Percentiles rank a stretch among this genome's conserved stretches.
These are phyloP conservation scores for Dorcus hopei DNA, from an alignment of 2,888 invertebrate species.

Conservation along the genomic window DNA sequence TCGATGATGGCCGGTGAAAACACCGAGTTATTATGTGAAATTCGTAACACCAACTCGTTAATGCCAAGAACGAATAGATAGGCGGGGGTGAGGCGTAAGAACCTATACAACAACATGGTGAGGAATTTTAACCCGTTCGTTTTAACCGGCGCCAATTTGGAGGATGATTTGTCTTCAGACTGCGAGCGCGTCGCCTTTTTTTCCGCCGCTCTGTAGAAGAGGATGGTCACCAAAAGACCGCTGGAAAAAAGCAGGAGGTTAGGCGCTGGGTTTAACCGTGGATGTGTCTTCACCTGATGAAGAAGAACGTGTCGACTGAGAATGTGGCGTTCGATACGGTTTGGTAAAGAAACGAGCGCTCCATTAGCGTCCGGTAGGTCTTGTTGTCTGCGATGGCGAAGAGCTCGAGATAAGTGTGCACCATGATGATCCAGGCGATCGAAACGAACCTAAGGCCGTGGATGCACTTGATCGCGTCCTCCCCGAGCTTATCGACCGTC, in stretches of 20 bases:
- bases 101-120: conserved; percentile 60
- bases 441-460: conserved; percentile 78
- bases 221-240: conserved; percentile 68
- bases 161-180: conserved; percentile 46
- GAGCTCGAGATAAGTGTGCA: conserved; percentile 78
- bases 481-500: conserved; percentile 62
- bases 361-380: conserved; percentile 67
- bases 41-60: conserved; percentile 68
- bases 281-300: conserved; percentile 62
- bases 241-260: conserved; percentile 48
- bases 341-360: conserved; percentile 75
- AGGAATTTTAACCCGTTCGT: conserved; percentile 49
- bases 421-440: conserved; percentile 79
- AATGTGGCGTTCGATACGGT: conserved; percentile 82
- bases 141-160: conserved; percentile 29
- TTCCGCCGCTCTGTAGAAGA: conserved; percentile 64
- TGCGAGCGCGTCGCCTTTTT: conserved; percentile 34
- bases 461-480: conserved; percentile 69
- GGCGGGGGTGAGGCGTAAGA: conserved; percentile 74
- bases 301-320: conserved; percentile 84
- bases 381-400: conserved; percentile 76
- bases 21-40: conserved; percentile 68
- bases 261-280: background rate
- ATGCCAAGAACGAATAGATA: conserved; percentile 76
- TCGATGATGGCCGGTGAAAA: conserved; percentile 71